phyloP scores from a whole-genome alignment of 2,113 vertebrate species.

The Varanus salvator region DNA sequence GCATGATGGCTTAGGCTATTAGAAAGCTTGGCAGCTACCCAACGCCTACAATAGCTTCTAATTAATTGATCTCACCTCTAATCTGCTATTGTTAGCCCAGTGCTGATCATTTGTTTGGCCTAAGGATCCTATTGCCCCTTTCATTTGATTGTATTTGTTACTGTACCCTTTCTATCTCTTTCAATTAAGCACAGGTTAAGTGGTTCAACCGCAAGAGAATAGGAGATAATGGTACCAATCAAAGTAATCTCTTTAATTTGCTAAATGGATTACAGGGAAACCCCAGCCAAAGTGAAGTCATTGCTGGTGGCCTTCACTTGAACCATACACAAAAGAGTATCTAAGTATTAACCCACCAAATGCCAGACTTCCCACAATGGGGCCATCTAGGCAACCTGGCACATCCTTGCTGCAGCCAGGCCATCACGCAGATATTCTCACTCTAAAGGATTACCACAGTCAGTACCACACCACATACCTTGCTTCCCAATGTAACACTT shows the following conservation, averaged over 20 bases:
- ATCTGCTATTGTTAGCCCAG: conserved; percentile 88
- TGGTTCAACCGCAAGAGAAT: conserved; percentile 88
- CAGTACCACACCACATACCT: background rate
- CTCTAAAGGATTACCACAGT: conserved; percentile 32
- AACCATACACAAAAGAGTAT: conserved; percentile 83
- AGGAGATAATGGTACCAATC: conserved; percentile 89
- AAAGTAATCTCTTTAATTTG: conserved; percentile 91
- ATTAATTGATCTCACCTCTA: conserved; percentile 91
- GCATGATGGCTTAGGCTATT: conserved; percentile 83
- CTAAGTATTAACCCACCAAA: conserved; percentile 84
- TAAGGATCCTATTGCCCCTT: conserved; percentile 85
- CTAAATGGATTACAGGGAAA: conserved; percentile 90
- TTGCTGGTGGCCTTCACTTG: conserved; percentile 86
- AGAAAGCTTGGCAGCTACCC: conserved; percentile 86
- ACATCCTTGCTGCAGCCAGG: conserved; percentile 39
- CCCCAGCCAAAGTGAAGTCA: conserved; percentile 89
- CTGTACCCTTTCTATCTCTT: conserved; percentile 89
- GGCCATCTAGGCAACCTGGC: conserved; percentile 14
- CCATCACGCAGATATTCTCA: conserved; percentile 46
- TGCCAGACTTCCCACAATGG: conserved; percentile 74
- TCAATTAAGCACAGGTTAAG: conserved; percentile 93
- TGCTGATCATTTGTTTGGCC: conserved; percentile 87
- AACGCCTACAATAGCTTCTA: conserved; percentile 86
- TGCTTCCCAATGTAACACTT: conserved; percentile 56
- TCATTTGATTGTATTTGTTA: conserved; percentile 90